Percentiles rank a stretch among this genome's conserved stretches.
These are phyloP conservation scores for Laterallus jamaicensis DNA, from an alignment of 2,113 vertebrate species.

Conservation along the genomic window DNA sequence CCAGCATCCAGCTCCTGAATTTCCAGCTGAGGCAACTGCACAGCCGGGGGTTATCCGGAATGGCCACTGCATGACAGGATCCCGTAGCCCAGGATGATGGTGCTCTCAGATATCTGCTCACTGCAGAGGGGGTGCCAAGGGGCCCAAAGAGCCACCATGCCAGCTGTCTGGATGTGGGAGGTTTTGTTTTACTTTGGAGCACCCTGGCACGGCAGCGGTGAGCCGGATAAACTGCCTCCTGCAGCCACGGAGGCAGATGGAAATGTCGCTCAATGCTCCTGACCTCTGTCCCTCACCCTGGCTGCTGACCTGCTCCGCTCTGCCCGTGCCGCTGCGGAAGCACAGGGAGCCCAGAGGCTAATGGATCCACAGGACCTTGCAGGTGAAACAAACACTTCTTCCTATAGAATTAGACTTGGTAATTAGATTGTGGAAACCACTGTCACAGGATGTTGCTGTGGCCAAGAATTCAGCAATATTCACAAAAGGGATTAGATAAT, in stretches of 20 bases:
- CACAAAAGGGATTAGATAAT: conserved; percentile 22
- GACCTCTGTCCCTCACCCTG: neutral
- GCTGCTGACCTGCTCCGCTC: neutral
- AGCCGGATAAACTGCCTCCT: neutral
- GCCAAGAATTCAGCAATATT: conserved; percentile 11
- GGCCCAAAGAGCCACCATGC: neutral
- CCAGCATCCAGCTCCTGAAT: neutral
- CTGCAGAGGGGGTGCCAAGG: neutral
- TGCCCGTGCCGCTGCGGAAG: neutral
- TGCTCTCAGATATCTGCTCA: neutral
- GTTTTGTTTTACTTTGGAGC: neutral
- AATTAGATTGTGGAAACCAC: conserved; percentile 10
- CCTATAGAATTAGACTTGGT: neutral
- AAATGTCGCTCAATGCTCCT: neutral
- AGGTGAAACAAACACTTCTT: conserved; percentile 9
- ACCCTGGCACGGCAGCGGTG: neutral
- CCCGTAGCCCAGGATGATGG: neutral
- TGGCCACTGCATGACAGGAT: rapidly evolving
- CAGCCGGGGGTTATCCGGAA: neutral
- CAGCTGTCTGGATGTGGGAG: neutral
- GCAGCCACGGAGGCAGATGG: neutral
- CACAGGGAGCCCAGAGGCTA: neutral
- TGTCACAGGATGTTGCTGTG: conserved; percentile 6
- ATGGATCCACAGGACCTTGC: neutral
- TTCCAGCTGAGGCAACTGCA: neutral